Evolutionary conservation across 1,140 invertebrate genomes (phyloP).

Genomic region (Papilio machaon): DNA sequence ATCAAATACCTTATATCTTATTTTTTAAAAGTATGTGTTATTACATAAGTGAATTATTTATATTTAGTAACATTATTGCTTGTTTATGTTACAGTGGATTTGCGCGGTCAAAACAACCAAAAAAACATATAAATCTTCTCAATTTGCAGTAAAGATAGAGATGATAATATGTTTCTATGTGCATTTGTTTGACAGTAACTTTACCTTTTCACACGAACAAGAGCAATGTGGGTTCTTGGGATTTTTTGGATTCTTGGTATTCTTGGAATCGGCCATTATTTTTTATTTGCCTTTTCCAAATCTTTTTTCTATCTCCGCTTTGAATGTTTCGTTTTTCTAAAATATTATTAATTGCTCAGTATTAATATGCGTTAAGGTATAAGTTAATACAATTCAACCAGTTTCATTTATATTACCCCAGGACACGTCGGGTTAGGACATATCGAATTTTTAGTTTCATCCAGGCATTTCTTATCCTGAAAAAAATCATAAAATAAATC

Average conservation of each 20-base stretch:
- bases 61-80: too few relatives aligned
- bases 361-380: not conserved
- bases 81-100: too few relatives aligned
- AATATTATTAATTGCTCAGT: slow-evolving; percentile 37
- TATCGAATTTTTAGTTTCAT: slow-evolving; percentile 48
- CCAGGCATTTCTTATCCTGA: slow-evolving; percentile 52
- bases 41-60: too few relatives aligned
- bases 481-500: slow-evolving; percentile 40
- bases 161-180: too few relatives aligned
- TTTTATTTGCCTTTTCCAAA: slow-evolving; percentile 49
- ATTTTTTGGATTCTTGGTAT: not conserved
- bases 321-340: slow-evolving; percentile 56
- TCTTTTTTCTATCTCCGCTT: slow-evolving; percentile 54
- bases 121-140: too few relatives aligned
- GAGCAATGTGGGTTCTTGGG: slow-evolving; percentile 1
- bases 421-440: slow-evolving; percentile 57
- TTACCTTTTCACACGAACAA: slow-evolving; percentile 47
- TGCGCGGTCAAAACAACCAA: too few relatives aligned
- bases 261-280: slow-evolving; percentile 39
- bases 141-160: too few relatives aligned
- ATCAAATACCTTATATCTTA: not conserved
- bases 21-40: not conserved
- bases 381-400: not conserved
- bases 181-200: too few relatives aligned
- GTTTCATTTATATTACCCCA: slow-evolving; percentile 49